A percentile compares a stretch with the other conserved stretches of the same genome.
phyloP scores from a whole-genome alignment of 2,797 vertebrate species.

The Neoniphon sammara region DNA sequence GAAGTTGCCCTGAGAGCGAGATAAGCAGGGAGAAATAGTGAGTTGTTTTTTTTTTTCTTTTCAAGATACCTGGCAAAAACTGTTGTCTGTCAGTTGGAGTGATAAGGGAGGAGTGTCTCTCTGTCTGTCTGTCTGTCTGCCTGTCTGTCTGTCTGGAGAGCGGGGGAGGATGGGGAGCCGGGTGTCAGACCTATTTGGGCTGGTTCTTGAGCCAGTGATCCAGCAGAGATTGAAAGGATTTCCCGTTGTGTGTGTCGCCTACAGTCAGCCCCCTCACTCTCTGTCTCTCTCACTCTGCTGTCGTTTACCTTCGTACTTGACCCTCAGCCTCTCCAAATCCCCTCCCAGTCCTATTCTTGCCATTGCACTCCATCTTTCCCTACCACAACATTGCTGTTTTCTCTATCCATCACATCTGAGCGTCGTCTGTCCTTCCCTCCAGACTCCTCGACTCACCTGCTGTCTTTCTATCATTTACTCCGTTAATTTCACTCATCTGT shows the following conservation, averaged over 20 bases:
- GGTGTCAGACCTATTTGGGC: constrained; percentile 32
- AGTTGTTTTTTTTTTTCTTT: constrained; percentile 17
- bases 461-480: constrained; percentile 46
- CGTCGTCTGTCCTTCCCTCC: constrained; percentile 50
- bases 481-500: constrained; percentile 54
- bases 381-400: constrained; percentile 45
- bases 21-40: constrained; percentile 51
- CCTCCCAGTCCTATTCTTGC: constrained; percentile 45
- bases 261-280: constrained; percentile 28
- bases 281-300: constrained; percentile 13
- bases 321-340: constrained; percentile 53
- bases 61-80: constrained; percentile 49
- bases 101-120: constrained; percentile 29
- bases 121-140: neutral
- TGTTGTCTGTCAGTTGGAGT: constrained; percentile 45
- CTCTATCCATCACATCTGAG: constrained; percentile 41
- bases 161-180: constrained; percentile 11
- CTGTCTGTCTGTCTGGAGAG: constrained; percentile 8
- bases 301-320: constrained; percentile 60
- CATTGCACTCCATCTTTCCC: constrained; percentile 35
- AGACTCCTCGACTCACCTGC: constrained; percentile 39
- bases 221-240: constrained; percentile 51
- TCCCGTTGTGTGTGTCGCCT: constrained; percentile 44
- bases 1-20: constrained; percentile 66
- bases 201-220: constrained; percentile 54